A percentile compares a stretch with the other conserved stretches of the same genome.
phyloP scores from a whole-genome alignment of 2,797 vertebrate genomes.

The Lates japonicus region DNA sequence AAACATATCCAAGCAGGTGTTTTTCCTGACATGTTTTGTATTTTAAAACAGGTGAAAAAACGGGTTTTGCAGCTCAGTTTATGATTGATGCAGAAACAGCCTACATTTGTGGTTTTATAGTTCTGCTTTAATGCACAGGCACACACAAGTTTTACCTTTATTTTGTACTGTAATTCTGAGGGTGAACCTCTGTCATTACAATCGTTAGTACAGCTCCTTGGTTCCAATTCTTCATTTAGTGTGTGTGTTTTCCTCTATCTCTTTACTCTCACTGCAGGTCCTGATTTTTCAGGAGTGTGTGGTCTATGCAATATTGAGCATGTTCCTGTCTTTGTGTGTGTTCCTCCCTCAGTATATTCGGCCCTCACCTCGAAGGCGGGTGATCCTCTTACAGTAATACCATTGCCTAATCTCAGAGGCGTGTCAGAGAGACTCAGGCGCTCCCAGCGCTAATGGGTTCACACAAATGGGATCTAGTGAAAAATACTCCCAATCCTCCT shows the following conservation, averaged over 20 bases:
- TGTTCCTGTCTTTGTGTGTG: no score
- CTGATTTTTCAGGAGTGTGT: conserved; percentile 62
- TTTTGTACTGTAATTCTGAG: no score
- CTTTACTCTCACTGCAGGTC: conserved; percentile 43
- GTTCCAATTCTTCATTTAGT: conserved; percentile 23
- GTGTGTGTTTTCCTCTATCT: conserved; percentile 29
- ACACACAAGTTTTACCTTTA: no score
- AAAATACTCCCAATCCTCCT: conserved; percentile 78
- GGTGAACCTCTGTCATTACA: background rate
- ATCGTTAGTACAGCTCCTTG: conserved; percentile 16
- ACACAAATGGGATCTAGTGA: conserved; percentile 81
- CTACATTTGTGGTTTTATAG: no score
- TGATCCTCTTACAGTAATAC: conserved; percentile 85
- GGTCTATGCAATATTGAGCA: conserved; percentile 63
- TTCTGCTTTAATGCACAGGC: no score
- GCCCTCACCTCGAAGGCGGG: conserved; percentile 74
- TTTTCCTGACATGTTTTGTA: no score
- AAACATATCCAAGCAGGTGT: no score
- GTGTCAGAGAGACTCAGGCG: conserved; percentile 79
- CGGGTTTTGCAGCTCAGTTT: no score
- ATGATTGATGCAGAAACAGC: no score
- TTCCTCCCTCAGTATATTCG: conserved; percentile 23
- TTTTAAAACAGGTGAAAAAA: no score
- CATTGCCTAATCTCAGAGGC: conserved; percentile 82
- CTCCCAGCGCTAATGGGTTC: conserved; percentile 81